phyloP scores from a whole-genome alignment of 2,888 invertebrate species.

The Calameuta filiformis region DNA sequence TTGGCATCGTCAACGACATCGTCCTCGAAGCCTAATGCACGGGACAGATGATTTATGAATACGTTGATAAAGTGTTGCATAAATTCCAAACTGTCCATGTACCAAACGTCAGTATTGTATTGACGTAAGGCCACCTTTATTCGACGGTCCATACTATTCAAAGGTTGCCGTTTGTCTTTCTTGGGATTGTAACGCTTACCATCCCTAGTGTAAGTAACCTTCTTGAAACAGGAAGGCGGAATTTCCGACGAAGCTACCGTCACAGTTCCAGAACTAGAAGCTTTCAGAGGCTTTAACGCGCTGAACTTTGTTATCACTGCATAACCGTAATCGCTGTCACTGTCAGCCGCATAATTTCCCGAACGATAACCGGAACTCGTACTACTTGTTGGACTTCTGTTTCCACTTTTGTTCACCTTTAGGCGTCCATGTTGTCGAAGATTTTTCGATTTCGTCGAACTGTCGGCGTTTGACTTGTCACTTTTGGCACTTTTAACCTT shows the following conservation, averaged over 20 bases:
- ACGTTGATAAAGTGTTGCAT: conserved; percentile 77
- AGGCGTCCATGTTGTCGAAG: conserved; percentile 9
- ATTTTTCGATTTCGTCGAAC: conserved; percentile 13
- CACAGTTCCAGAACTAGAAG: conserved; percentile 16
- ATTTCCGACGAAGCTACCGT: conserved; percentile 33
- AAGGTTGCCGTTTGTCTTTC: conserved; percentile 35
- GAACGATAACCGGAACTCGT: conserved; percentile 70
- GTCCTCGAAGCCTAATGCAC: conserved; percentile 70
- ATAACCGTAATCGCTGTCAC: conserved; percentile 73
- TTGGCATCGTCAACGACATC: conserved; percentile 70
- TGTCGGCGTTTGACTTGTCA: conserved; percentile 16
- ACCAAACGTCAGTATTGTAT: conserved; percentile 49
- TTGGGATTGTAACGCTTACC: conserved; percentile 49
- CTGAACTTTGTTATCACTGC: conserved; percentile 72
- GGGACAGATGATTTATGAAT: conserved; percentile 72
- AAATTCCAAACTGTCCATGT: conserved; percentile 74
- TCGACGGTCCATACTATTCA: conserved; percentile 47
- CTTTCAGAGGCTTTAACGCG: conserved; percentile 68
- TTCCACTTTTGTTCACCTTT: conserved; percentile 10
- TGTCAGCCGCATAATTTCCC: conserved; percentile 55
- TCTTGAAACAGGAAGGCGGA: conserved; percentile 54
- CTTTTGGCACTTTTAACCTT: conserved; percentile 16
- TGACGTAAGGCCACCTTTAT: conserved; percentile 44
- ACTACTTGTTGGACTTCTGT: conserved; percentile 46
- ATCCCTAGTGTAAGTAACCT: conserved; percentile 44